phyloP scores from a whole-genome alignment of 2,113 vertebrate species.

The Fulmarus glacialis region DNA sequence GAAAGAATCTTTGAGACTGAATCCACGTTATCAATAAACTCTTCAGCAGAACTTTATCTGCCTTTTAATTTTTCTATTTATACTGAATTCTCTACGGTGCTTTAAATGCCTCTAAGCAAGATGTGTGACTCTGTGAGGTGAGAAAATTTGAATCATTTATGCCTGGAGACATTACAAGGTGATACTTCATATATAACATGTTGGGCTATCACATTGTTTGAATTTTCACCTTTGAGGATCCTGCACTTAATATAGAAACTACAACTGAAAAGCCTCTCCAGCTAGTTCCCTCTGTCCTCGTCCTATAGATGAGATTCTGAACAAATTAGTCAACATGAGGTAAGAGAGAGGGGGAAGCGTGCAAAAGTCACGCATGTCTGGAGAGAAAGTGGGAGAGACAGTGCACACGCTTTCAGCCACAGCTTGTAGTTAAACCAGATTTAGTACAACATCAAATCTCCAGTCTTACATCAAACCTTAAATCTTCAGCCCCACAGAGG shows the following conservation, averaged over 20 bases:
- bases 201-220: not conserved
- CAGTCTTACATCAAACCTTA: not conserved
- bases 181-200: accelerated
- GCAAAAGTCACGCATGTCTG: not conserved
- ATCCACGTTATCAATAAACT: not conserved
- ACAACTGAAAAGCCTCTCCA: not conserved
- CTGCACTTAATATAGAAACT: not conserved
- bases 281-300: not conserved
- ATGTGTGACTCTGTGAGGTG: not conserved
- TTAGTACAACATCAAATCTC: not conserved
- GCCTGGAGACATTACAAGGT: not conserved
- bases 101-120: not conserved
- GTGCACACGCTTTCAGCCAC: not conserved
- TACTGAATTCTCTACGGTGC: not conserved
- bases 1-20: not conserved
- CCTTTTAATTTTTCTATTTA: not conserved
- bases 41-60: not conserved
- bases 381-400: not conserved
- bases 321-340: not conserved
- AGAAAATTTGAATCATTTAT: not conserved
- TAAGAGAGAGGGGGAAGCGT: not conserved
- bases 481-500: not conserved
- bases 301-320: not conserved
- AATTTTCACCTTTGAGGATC: not conserved
- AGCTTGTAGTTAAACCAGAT: not conserved